Base-by-base conservation (phyloP, 2,888 invertebrate genomes). In the Zelleria hepariella region DNA sequence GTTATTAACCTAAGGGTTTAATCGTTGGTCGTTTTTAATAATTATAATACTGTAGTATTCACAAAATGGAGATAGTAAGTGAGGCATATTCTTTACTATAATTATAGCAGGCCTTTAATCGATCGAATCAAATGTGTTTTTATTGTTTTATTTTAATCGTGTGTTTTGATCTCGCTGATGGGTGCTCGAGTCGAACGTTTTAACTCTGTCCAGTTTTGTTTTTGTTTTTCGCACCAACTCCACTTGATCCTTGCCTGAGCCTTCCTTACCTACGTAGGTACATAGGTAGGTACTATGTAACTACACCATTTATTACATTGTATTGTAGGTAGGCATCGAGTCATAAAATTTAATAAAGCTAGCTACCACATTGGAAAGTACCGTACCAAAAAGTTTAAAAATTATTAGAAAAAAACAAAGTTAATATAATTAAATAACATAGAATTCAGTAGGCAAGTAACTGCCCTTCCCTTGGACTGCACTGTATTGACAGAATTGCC, bases 1-100 rank as follows among this genome's bases (percentile, higher is more conserved):
- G 74, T 81, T 68, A 80, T 82, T 82, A 76, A 71, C 67, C 62
- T 63, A 70, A 70, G 69, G 67, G 70, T 72, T 72, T 74, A 75
- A 77, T 74, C 67, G 70, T 65, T 62, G 67, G 68, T 70, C 65
- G 70, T 68, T 67, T 65, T 56, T 48, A 42, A 71, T 80, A 77
- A 81, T 81, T 77, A 78, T 71, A 65, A 71, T 63, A 64, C 66
- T 60, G 67, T 47, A 47, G 67, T 68, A 67, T 65, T 66, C 62
- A 61, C 62, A 67, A 69, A 74, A 75, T 71, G 67, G 69, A 72
- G 71, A 72, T 70, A 47, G n/a, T 26, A 18, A 64, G 66, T 68
- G 61, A 64, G 62, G 60, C 48, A 61, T 61, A 58, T 62, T 60
- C 58, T 68, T 65, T 72, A 67, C 64, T 69, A 64, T 72, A 74